Evolutionary conservation across 2,797 vertebrate species (phyloP), one percentile per base, ranked within the genome.

Genomic region (Furcifer pardalis): DNA sequence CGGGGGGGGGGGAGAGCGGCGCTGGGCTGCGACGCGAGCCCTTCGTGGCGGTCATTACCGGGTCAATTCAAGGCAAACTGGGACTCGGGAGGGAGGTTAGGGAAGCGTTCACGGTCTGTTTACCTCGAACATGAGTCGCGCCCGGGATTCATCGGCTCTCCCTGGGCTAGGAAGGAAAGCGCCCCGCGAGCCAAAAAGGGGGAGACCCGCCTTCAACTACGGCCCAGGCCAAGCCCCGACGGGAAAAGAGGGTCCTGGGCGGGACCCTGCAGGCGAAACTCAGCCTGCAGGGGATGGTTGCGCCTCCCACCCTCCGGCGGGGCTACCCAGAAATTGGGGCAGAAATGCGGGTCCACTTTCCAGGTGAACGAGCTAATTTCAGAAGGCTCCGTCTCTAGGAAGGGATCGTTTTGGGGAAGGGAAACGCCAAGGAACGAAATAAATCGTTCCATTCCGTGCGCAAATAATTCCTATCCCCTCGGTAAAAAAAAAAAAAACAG

Each of bases 1-100:
- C 90, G 84, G 87, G 84, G 84, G 82, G 87, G 89, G 40, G 87
- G 77, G 30, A 84, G 87, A 86, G 87, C 81, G 89, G 88, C 88
- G 85, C 91, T 87, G 85, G 90, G 83, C 87, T 89, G 89, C 90
- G 91, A 77, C 83, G 49, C 77, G 90, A 92, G 88, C 92, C 91
- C 92, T 42, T 92, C 91, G 66, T 86, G 42, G 93, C 82, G 4
- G 85, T 90, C 88, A 72, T 88, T 90, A 72, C 42, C 49, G 91
- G 83, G 69, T 81, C 88, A 86, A 84, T 91, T 89, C 91, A n/a
- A 90, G 76, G 92, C 91, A 89, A 90, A 93, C 88, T 89, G 88
- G 87, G 89, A 93, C 89, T 90, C 90, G 69, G 81, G 84, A 91
- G 86, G 63, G 84, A 91, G 88, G 87, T 83, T 88, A 83, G 86